A percentile compares a stretch with the other conserved stretches of the same genome.
Evolutionary conservation across 23 tunicate species (phyloP).

Genomic region (Botrylloides violaceus): DNA sequence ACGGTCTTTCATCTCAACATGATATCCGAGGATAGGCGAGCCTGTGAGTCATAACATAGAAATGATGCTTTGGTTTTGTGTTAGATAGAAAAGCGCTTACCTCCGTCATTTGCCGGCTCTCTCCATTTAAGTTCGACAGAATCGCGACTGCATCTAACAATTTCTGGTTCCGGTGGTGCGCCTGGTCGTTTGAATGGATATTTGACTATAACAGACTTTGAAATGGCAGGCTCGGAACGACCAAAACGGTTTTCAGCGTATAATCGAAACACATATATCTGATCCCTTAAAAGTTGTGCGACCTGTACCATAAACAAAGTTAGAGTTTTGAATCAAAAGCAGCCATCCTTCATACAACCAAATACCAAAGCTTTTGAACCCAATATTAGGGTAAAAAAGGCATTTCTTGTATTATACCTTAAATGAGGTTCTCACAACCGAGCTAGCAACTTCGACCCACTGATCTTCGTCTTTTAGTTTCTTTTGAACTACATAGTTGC

Average conservation of each 20-base stretch:
- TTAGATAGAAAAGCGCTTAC: slow-evolving; percentile 21
- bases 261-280: slow-evolving; percentile 76
- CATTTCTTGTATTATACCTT: slow-evolving; percentile 35
- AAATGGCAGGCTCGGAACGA: slow-evolving; percentile 58
- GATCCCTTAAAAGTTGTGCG: slow-evolving; percentile 36
- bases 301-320: slow-evolving; percentile 50
- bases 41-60: slow-evolving; percentile 16
- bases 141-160: slow-evolving; percentile 41
- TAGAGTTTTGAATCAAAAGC: no score
- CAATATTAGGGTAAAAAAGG: no score
- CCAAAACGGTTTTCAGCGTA: slow-evolving; percentile 96
- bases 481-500: slow-evolving; percentile 86
- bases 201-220: slow-evolving; percentile 44
- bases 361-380: no score
- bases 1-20: slow-evolving; percentile 84
- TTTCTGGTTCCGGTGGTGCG: slow-evolving; percentile 74
- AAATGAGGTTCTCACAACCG: slow-evolving; percentile 66
- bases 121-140: slow-evolving; percentile 51
- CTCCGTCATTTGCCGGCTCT: slow-evolving; percentile 78
- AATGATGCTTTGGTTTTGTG: background rate
- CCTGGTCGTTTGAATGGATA: slow-evolving; percentile 82
- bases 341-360: no score
- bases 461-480: slow-evolving; percentile 63
- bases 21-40: slow-evolving; percentile 65
- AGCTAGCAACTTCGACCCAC: slow-evolving; percentile 84